Evolutionary conservation across 2,113 vertebrate genomes (phyloP).

Genomic region (Neopipo cinnamomea): DNA sequence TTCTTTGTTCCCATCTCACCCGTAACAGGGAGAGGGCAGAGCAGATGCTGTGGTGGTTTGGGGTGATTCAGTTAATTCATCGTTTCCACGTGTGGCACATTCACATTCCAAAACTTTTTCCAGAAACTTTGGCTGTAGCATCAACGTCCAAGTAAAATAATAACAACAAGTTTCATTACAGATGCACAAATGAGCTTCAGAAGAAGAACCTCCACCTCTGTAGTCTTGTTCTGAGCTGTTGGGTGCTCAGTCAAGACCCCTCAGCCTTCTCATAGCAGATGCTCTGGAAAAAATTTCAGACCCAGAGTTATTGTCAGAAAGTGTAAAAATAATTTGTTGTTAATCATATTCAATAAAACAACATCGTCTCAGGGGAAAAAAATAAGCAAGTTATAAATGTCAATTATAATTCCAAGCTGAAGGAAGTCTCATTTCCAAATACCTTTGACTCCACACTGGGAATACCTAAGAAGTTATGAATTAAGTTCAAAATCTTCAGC

Average conservation of each 20-base stretch:
- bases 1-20: background rate
- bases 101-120: background rate
- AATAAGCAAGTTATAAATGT: background rate
- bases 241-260: background rate
- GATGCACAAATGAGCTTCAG: background rate
- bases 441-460: background rate
- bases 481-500: background rate
- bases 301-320: background rate
- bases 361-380: background rate
- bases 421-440: background rate
- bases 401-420: background rate
- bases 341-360: background rate
- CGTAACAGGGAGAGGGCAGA: rapidly evolving
- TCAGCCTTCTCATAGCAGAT: background rate
- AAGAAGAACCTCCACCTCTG: background rate
- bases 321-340: background rate
- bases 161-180: background rate
- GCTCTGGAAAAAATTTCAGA: background rate
- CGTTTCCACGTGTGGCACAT: background rate
- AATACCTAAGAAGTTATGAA: background rate
- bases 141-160: background rate
- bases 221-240: background rate
- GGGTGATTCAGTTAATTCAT: background rate
- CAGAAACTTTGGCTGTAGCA: background rate
- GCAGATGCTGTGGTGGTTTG: background rate